A percentile compares a stretch with the other conserved stretches of the same genome.
These are phyloP conservation scores for Atopsyche davidsoni DNA, from an alignment of 1,140 invertebrate species.

Conservation along the genomic window DNA sequence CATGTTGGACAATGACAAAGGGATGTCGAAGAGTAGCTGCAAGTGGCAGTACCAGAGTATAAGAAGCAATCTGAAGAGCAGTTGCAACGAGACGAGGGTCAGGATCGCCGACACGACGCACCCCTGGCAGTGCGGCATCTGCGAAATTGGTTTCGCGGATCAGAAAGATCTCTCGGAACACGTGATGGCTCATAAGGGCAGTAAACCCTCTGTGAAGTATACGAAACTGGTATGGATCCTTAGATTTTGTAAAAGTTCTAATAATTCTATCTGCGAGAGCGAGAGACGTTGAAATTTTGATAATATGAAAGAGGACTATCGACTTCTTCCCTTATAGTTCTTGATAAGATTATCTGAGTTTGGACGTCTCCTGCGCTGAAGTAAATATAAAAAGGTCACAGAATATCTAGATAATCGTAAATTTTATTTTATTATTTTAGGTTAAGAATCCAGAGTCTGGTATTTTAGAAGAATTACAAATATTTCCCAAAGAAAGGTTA, in stretches of 20 bases:
- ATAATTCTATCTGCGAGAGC: not conserved
- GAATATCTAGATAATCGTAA: no score
- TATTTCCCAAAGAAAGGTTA: conserved; percentile 23
- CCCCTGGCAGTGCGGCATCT: conserved; percentile 28
- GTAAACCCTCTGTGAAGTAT: conserved; percentile 21
- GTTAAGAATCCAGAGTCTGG: conserved; percentile 28
- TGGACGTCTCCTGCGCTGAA: no score
- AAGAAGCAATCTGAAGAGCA: conserved; percentile 22
- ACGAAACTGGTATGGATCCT: conserved; percentile 27
- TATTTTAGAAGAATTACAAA: conserved; percentile 25
- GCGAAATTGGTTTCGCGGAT: conserved; percentile 18
- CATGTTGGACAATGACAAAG: no score
- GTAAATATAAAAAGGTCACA: no score
- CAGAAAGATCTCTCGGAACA: conserved; percentile 20
- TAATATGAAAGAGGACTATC: no score
- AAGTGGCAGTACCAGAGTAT: conserved; percentile 26
- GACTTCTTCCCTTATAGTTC: no score
- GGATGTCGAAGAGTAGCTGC: conserved; percentile 17
- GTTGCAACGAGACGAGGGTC: conserved; percentile 23
- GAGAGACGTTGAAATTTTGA: no score
- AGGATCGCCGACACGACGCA: conserved; percentile 20
- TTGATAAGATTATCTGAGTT: no score
- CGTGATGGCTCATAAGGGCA: conserved; percentile 22
- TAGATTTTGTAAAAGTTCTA: not conserved
- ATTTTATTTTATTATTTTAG: conserved; percentile 17